Base-by-base conservation (phyloP, 2,888 invertebrate species). In the Sphecodes monilicornis region DNA sequence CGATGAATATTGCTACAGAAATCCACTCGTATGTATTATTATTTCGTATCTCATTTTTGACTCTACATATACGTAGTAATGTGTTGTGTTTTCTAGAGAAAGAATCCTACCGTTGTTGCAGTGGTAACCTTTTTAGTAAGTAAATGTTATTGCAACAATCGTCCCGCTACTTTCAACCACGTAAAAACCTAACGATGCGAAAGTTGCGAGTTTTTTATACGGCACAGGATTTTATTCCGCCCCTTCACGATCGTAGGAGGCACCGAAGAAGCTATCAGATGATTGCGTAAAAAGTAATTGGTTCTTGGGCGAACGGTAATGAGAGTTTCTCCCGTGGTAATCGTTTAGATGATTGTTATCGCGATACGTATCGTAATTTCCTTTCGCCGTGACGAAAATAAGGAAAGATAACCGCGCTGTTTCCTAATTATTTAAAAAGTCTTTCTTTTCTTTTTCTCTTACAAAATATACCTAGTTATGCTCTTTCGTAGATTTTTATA, bases 221-320 rank as follows among this genome's bases (percentile, higher is more conserved):
- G 74, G 77, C 76, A 3, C 71, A 72, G 4, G 64, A 78, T 78
- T 82, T 82, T 82, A 78, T 76, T 70, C 81, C 41, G 8, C 64
- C 75, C 68, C 29, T 68, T 75, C 60, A 60, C 74, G 77, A 46
- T 73, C 72, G 66, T 64, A 39, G 66, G 36, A 72, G 64, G 46
- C 70, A 85, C 68, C 29, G 73, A 82, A 76, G 76, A 70, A 85
- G 78, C 77, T 82, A 86, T 86, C 85, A 18, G 82, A 78, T 71
- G 76, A 84, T 84, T 76, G 84, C 77, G 50, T 70, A 85, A 85
- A 82, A 85, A 78, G 86, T 76, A 85, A 86, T 86, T 86, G 86
- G 76, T 74, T 82, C 82, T 82, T 39, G 69, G 76, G 36, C 39
- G 75, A 81, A 81, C 85, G 77, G 71, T 86, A 86, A 86, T 81